phyloP scores from a whole-genome alignment of 2,888 invertebrate genomes.

The Hylaea fasciaria region DNA sequence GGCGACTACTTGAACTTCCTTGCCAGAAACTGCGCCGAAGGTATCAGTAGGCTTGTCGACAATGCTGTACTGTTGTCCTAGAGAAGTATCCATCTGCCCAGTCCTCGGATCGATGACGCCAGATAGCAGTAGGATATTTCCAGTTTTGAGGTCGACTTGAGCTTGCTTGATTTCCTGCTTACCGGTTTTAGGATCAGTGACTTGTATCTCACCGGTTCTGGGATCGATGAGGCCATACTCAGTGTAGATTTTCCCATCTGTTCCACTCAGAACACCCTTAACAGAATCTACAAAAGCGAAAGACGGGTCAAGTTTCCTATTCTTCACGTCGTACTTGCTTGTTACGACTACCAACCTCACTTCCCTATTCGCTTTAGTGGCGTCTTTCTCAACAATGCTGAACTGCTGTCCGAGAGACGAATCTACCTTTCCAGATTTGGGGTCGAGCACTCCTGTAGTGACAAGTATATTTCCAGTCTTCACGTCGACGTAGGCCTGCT shows the following conservation, averaged over 20 bases:
- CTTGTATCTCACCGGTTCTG: constrained; percentile 82
- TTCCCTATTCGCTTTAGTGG: constrained; percentile 86
- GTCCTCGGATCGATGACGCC: constrained; percentile 86
- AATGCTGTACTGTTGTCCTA: constrained; percentile 86
- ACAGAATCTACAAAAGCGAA: constrained; percentile 81
- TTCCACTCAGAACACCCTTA: constrained; percentile 80
- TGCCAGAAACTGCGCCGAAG: constrained; percentile 71
- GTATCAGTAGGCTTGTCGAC: constrained; percentile 84
- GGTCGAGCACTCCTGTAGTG: constrained; percentile 86
- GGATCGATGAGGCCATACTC: constrained; percentile 87
- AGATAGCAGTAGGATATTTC: constrained; percentile 79
- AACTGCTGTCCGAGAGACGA: constrained; percentile 88
- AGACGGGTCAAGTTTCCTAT: constrained; percentile 78
- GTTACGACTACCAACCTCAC: constrained; percentile 86
- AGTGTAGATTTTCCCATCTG: constrained; percentile 87
- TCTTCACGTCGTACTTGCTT: constrained; percentile 85
- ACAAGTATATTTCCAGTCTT: constrained; percentile 88
- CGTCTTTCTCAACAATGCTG: constrained; percentile 87
- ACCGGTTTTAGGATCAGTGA: constrained; percentile 75
- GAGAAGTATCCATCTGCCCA: constrained; percentile 81
- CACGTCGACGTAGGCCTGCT: constrained; percentile 89
- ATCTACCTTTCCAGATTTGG: constrained; percentile 87
- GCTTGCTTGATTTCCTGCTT: constrained; percentile 75
- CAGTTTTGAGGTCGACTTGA: constrained; percentile 80
- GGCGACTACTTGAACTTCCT: constrained; percentile 84